Evolutionary conservation across 2,797 vertebrate genomes (phyloP).

Genomic region (Dipus sagitta): DNA sequence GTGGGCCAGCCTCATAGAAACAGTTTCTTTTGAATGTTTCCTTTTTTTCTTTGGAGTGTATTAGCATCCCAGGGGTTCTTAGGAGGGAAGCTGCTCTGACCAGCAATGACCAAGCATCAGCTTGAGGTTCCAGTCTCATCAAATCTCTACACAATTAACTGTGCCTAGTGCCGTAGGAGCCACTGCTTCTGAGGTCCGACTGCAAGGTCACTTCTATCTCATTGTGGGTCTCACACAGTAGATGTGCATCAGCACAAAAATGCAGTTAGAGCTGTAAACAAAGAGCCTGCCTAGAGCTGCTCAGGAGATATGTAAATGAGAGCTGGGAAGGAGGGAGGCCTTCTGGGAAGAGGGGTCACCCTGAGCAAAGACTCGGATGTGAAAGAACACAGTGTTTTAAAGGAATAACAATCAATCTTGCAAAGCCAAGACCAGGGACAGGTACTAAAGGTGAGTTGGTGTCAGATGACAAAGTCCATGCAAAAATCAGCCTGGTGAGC

Average conservation of each 20-base stretch:
- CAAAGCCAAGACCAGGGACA: no score
- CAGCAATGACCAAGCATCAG: background rate
- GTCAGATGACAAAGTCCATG: background rate
- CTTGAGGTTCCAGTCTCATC: background rate
- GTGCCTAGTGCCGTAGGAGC: background rate
- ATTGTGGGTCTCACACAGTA: background rate
- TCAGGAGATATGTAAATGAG: background rate
- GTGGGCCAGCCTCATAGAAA: background rate
- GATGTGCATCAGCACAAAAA: background rate
- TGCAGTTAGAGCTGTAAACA: background rate
- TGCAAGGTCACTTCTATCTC: background rate
- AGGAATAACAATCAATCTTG: background rate
- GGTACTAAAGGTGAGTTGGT: background rate
- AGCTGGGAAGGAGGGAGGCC: background rate
- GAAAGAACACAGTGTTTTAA: background rate
- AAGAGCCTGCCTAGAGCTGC: background rate
- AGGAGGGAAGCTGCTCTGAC: background rate
- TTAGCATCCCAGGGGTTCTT: background rate
- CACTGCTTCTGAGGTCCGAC: background rate
- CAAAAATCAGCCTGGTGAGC: background rate
- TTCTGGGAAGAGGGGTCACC: background rate
- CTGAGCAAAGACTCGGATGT: background rate
- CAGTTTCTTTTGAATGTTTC: background rate
- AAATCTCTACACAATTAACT: background rate
- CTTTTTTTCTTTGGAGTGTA: background rate